These are phyloP conservation scores for Episyrphus balteatus DNA, from an alignment of 1,140 invertebrate species.

Conservation along the genomic window DNA sequence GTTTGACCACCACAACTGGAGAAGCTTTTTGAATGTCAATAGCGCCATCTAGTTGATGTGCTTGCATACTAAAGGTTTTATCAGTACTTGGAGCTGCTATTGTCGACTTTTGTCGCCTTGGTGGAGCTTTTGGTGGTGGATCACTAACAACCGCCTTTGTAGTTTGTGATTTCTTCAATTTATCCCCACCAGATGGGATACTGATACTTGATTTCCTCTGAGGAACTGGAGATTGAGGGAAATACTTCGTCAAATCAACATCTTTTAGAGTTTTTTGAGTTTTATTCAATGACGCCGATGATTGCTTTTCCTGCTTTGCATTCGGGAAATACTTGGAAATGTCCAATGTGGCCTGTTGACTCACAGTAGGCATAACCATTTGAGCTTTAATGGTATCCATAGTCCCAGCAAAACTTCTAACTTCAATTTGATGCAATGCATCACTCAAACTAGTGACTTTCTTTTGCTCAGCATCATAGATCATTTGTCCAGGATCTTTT, in stretches of 20 bases:
- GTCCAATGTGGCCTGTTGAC: slow-evolving; percentile 22
- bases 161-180: slow-evolving; percentile 26
- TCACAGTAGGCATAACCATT: slow-evolving; percentile 26
- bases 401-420: slow-evolving; percentile 29
- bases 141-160: slow-evolving; percentile 10
- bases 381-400: slow-evolving; percentile 31
- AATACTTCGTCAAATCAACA: slow-evolving; percentile 32
- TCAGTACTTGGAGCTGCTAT: neutral
- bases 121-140: neutral
- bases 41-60: slow-evolving; percentile 32
- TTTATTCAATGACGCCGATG: slow-evolving; percentile 23
- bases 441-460: slow-evolving; percentile 13
- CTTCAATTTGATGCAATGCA: slow-evolving; percentile 29
- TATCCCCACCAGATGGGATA: slow-evolving; percentile 24
- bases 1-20: slow-evolving; percentile 9
- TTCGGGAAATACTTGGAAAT: slow-evolving; percentile 35
- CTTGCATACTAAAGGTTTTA: slow-evolving; percentile 23
- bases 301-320: slow-evolving; percentile 25
- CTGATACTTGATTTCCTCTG: slow-evolving; percentile 16
- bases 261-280: slow-evolving; percentile 32
- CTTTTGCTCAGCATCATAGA: slow-evolving; percentile 10
- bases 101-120: slow-evolving; percentile 5
- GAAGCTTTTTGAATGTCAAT: slow-evolving; percentile 26
- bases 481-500: slow-evolving; percentile 3
- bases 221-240: slow-evolving; percentile 27